Evolutionary conservation across 2,113 vertebrate genomes (phyloP).

Genomic region (Macheiramphus alcinus): DNA sequence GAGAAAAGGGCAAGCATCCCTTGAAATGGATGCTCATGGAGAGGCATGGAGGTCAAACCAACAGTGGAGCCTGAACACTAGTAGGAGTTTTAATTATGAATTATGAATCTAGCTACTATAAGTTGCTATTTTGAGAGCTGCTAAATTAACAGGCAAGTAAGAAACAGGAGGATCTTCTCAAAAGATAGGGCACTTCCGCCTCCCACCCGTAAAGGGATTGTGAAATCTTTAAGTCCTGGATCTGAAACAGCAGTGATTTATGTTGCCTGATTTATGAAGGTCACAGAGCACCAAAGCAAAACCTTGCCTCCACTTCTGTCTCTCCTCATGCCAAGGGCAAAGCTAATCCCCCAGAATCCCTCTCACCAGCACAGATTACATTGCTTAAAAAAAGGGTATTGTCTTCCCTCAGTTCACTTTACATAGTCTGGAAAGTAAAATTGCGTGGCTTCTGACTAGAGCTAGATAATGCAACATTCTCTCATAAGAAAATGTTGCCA

Average conservation of each 20-base stretch:
- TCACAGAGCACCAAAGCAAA: neutral
- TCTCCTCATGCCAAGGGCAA: neutral
- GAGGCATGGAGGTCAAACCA: neutral
- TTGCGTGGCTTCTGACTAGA: neutral
- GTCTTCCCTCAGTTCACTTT: neutral
- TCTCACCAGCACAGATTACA: neutral
- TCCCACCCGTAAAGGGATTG: neutral
- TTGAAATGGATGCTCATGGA: neutral
- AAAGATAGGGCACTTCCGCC: neutral
- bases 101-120: slow-evolving; percentile 6
- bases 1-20: neutral
- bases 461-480: neutral
- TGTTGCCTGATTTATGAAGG: neutral
- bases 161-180: slow-evolving; percentile 41
- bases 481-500: neutral
- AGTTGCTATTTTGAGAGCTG: slow-evolving; percentile 6
- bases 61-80: neutral
- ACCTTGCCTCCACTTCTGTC: neutral
- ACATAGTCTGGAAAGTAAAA: neutral
- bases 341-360: neutral
- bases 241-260: slow-evolving; percentile 1
- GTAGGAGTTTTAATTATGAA: slow-evolving; percentile 14
- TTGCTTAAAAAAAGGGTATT: neutral
- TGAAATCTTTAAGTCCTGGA: neutral
- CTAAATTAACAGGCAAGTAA: slow-evolving; percentile 9